A percentile compares a stretch with the other conserved stretches of the same genome.
Evolutionary conservation across 2,888 invertebrate species (phyloP).

Genomic region (Oscheius sp.): DNA sequence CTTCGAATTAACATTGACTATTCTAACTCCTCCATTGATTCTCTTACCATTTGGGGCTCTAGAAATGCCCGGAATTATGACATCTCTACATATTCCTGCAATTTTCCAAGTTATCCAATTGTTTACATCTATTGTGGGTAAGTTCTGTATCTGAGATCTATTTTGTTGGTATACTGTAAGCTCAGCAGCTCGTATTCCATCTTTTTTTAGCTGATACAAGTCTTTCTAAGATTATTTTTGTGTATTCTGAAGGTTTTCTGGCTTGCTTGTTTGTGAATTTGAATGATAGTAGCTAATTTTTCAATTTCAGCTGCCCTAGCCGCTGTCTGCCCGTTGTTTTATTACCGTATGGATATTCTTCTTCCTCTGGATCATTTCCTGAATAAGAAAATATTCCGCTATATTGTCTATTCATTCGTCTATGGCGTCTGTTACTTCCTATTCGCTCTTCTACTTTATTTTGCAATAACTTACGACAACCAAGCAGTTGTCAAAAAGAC

Average conservation of each 20-base stretch:
- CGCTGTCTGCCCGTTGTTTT: not conserved
- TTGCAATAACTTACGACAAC: not conserved
- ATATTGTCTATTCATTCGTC: not conserved
- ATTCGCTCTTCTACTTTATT: not conserved
- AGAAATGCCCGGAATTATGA: not conserved
- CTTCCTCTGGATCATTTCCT: not conserved
- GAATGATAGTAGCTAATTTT: too few relatives aligned
- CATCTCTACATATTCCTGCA: not conserved
- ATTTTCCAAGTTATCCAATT: not conserved
- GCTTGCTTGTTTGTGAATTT: too few relatives aligned
- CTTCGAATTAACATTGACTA: not conserved
- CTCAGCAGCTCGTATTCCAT: too few relatives aligned
- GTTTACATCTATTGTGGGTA: not conserved
- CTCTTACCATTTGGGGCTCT: not conserved
- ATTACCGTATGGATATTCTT: constrained; percentile 1
- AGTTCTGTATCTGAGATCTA: too few relatives aligned
- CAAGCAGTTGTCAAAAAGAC: not conserved
- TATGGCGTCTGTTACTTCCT: not conserved
- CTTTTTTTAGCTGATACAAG: too few relatives aligned
- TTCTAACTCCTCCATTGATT: not conserved
- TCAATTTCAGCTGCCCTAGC: not conserved
- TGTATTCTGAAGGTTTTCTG: too few relatives aligned
- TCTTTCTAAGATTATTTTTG: too few relatives aligned
- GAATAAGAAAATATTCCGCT: not conserved
- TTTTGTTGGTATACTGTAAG: too few relatives aligned